phyloP scores from a whole-genome alignment of 2,113 vertebrate species.

The Austrofundulus limnaeus region DNA sequence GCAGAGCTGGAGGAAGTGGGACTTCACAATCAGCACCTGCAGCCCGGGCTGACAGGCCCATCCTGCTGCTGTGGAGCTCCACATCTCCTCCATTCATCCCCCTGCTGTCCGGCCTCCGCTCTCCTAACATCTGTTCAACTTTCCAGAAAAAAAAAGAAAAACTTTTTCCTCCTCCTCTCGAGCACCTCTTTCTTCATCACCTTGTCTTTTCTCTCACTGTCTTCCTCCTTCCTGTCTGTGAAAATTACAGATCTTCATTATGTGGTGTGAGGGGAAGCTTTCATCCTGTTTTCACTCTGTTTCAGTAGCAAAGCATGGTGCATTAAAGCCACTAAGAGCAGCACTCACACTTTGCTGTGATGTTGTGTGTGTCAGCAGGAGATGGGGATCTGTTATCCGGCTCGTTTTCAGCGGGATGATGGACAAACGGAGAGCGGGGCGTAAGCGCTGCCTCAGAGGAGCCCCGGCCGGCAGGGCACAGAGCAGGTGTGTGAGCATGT shows the following conservation, averaged over 20 bases:
- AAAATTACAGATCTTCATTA: slow-evolving; percentile 11
- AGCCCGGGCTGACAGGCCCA: slow-evolving; percentile 25
- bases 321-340: not conserved
- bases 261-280: slow-evolving; percentile 5
- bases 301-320: not conserved
- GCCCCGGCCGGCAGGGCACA: slow-evolving; percentile 60
- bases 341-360: slow-evolving; percentile 15
- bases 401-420: slow-evolving; percentile 45
- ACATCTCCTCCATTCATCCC: slow-evolving; percentile 9
- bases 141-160: slow-evolving; percentile 6
- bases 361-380: slow-evolving; percentile 48
- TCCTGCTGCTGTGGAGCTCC: slow-evolving; percentile 20
- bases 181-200: not conserved
- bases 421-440: slow-evolving; percentile 50
- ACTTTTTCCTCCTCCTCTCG: not conserved
- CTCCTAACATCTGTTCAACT: not conserved
- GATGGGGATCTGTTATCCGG: slow-evolving; percentile 54
- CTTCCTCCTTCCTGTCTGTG: not conserved
- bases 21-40: slow-evolving; percentile 63
- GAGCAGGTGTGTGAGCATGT: slow-evolving; percentile 54
- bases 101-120: not conserved
- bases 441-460: slow-evolving; percentile 61
- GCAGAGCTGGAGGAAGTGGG: slow-evolving; percentile 68
- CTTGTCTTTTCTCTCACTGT: not conserved
- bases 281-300: not conserved